Conservation (phyloP, 2,888 invertebrate species). For the Lithosia quadra region DNA sequence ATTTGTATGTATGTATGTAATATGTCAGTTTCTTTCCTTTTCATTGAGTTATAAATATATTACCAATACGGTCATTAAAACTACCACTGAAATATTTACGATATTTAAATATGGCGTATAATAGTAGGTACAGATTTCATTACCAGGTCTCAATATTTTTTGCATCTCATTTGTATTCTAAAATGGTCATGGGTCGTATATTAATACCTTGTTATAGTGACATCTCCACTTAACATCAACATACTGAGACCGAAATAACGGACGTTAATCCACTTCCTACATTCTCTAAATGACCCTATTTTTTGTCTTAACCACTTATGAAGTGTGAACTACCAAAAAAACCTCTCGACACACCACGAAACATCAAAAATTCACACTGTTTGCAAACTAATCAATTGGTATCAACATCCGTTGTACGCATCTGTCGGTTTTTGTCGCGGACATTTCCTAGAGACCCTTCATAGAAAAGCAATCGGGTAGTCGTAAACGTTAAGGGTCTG, state of each 20-base stretch:
- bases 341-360: constrained; percentile 50
- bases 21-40: too few relatives aligned
- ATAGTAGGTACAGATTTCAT: neutral
- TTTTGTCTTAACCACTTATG: constrained; percentile 51
- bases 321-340: constrained; percentile 57
- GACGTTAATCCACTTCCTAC: constrained; percentile 27
- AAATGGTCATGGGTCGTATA: neutral
- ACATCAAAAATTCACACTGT: constrained; percentile 57
- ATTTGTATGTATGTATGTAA: too few relatives aligned
- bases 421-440: constrained; percentile 79
- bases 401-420: constrained; percentile 73
- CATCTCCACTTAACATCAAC: constrained; percentile 16
- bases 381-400: constrained; percentile 69
- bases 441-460: constrained; percentile 78
- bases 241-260: constrained; percentile 22
- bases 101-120: neutral
- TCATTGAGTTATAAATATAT: too few relatives aligned
- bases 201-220: constrained; percentile 11
- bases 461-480: constrained; percentile 89
- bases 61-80: too few relatives aligned
- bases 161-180: neutral
- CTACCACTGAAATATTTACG: neutral
- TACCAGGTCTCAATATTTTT: neutral
- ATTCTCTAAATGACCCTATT: constrained; percentile 31
- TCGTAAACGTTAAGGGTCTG: constrained; percentile 88